phyloP scores from a whole-genome alignment of 2,888 invertebrate species.

The Latrodectus hesperus region DNA sequence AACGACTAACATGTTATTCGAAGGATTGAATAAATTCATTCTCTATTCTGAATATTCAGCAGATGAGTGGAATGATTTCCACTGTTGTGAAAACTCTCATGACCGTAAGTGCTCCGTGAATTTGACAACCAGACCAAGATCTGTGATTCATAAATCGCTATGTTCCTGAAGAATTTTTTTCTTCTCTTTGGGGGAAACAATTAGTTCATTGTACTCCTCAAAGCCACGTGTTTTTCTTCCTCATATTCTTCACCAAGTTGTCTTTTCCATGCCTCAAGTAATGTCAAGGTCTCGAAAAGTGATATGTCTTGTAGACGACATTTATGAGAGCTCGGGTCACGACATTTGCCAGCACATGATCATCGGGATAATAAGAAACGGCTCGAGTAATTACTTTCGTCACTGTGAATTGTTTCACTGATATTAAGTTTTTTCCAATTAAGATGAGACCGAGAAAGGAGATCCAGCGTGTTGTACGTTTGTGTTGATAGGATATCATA shows the following conservation, averaged over 20 bases:
- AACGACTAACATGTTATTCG: too few species aligned
- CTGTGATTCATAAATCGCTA: neutral
- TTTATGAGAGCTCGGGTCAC: conserved; percentile 42
- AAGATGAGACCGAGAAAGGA: neutral
- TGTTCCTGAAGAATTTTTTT: neutral
- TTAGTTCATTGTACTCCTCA: conserved; percentile 39
- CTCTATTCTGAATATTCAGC: too few species aligned
- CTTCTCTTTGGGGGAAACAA: conserved; percentile 7
- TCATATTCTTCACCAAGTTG: neutral
- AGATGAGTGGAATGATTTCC: too few species aligned
- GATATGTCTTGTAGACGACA: conserved; percentile 42
- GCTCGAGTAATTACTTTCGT: conserved; percentile 24
- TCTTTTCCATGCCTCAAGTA: conserved; percentile 10
- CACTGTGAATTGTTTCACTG: conserved; percentile 13
- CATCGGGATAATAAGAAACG: conserved; percentile 35
- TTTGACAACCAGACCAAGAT: neutral
- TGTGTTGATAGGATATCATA: too few species aligned
- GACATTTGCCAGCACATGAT: conserved; percentile 23
- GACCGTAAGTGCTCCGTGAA: neutral
- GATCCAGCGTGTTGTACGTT: too few species aligned
- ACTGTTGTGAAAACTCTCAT: too few species aligned
- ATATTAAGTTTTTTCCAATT: neutral
- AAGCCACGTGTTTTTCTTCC: neutral
- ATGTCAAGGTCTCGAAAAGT: conserved; percentile 47
- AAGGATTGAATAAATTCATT: too few species aligned